Percentiles rank a stretch among this genome's conserved stretches.
These are phyloP conservation scores for Emydoidea blandingii DNA, from an alignment of 2,797 vertebrate species.

Conservation along the genomic window DNA sequence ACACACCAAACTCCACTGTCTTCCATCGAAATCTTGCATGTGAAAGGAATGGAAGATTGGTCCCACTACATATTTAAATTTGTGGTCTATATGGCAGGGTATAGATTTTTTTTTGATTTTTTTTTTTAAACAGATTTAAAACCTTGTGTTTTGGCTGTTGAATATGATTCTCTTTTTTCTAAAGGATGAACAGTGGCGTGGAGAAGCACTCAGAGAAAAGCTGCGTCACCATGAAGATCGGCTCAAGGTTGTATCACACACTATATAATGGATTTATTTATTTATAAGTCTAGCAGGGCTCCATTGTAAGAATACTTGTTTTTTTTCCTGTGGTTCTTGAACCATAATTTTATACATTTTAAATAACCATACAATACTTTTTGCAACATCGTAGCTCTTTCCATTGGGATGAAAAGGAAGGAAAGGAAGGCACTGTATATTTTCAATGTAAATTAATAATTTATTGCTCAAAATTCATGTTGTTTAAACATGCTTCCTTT, in stretches of 20 bases:
- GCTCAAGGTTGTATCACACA: constrained; percentile 82
- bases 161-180: not conserved
- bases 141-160: rapidly evolving
- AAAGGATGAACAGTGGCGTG: constrained; percentile 88
- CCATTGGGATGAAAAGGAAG: not conserved
- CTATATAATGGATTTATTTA: not conserved
- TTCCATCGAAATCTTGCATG: not conserved
- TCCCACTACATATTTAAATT: not conserved
- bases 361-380: not conserved
- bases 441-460: not conserved
- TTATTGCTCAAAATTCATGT: not conserved
- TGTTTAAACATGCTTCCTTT: not conserved
- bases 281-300: not conserved
- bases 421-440: not conserved
- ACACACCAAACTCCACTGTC: not conserved
- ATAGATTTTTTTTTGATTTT: not conserved
- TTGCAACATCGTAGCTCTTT: not conserved
- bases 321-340: not conserved
- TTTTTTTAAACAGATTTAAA: not conserved
- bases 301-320: not conserved
- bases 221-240: constrained; percentile 85
- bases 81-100: not conserved
- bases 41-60: not conserved
- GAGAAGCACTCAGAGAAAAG: constrained; percentile 83
- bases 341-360: not conserved